Base-by-base conservation (phyloP, 2,113 vertebrate species). In the Ancistrus triradiatus region DNA sequence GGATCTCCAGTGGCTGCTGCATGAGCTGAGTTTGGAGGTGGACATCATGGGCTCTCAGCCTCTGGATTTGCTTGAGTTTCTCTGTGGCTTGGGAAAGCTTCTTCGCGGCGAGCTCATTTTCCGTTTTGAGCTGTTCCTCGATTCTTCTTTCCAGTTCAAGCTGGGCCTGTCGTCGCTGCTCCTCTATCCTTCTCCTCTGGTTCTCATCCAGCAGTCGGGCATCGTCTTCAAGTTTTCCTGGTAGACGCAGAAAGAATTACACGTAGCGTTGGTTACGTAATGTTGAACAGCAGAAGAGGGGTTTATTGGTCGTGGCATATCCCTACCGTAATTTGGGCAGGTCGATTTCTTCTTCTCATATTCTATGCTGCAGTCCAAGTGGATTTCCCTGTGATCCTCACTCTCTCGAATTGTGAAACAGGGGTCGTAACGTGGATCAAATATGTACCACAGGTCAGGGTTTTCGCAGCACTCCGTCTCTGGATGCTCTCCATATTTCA, bases 361-460 rank as follows among this genome's bases (percentile, higher is more conserved):
- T 9, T 42, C 14, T 24, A 43, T 1, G 4, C 9, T 58, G 22
- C 55, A 58, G 55, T 27, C 37, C 55, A 58, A 22, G 24, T 58
- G 55, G n/a, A 58, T 58, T 1, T 43, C 1, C 2, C 22, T 3
- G 55, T 25, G 55, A 17, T 58, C 55, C 15, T 24, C 37, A 42
- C 55, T 43, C 55, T 58, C 55, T 25, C 37, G 35, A 25, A 58
- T 42, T 24, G 13, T 42, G 22, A 58, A 58, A 25, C 14, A 17
- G 21, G 55, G 37, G 37, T 58, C 55, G 25, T 58, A 35, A 22
- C 55, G 22, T 15, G 37, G 55, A 11, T 43, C n/a, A 0, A 25
- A 43, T 42, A 43, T 15, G 21, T 58, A 58, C 55, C 55, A 58
- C 55, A 58, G 24, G 40, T 58, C 37, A 22, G 55, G 55, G 6